Evolutionary conservation across 2,888 invertebrate species (phyloP), one percentile per base, ranked within the genome.

Genomic region (Epinotia nisella): DNA sequence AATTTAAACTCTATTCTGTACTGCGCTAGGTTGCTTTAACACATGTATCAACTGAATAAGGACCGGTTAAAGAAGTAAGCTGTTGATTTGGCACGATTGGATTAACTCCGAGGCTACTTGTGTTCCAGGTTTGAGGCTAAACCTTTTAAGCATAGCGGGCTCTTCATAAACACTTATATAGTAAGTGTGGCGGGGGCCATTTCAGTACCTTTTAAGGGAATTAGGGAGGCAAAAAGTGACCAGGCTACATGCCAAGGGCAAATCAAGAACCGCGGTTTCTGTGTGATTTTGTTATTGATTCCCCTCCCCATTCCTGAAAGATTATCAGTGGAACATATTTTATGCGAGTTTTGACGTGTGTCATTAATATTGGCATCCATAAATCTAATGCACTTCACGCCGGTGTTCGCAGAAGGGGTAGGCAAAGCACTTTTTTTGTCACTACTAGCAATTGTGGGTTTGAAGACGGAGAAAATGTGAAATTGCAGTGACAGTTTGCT

Each of bases 51-150:
- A 56, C 11, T 17, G 7, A 21, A 56, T 66, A 21, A 21, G n/a
- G 41, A 49, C 62, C 24, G 49, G 62, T 66, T n/a, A 21, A 39
- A 13, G 4, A 66, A 41, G 21, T n/a, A 41, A 66, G 66, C 41
- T 55, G 55, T 56, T 56, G 66, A 68, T 68, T 72, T 72, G 49
- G 67, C 72, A 59, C 24, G 72, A 72, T 72, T 61, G 67, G 72
- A 56, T 72, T 72, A 72, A 62, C 56, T 61, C 55, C 35, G 41
- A 21, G 35, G 71, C 67, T 56, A 56, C 72, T 72, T 60, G 67
- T 62, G 56, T 68, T 72, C 35, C 62, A 70, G 17, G 49, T 59
- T 58, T 24, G 19, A 41, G 19, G 39, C 15, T 65, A 56, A 66
- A 56, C 55, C 55, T 56, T 55, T 66, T 56, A 56, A 56, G 53